Conservation (phyloP, 2,888 invertebrate species). For the Argyresthia goedartella region DNA sequence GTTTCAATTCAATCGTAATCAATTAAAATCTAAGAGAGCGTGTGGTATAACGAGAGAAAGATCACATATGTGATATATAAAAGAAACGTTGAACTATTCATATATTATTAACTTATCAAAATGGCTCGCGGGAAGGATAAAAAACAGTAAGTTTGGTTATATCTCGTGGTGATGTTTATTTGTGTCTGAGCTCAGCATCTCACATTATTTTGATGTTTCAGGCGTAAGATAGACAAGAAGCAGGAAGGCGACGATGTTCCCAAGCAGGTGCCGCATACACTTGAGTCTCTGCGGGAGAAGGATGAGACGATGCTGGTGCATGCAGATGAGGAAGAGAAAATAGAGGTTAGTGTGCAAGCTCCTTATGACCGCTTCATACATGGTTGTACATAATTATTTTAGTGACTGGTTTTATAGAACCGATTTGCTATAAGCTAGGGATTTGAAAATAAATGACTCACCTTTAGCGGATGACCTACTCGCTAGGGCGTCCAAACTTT, state of each 20-base stretch:
- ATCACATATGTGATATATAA: too few species aligned
- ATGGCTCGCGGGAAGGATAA: slow-evolving; percentile 66
- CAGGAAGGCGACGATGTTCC: slow-evolving; percentile 62
- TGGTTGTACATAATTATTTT: too few species aligned
- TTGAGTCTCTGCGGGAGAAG: slow-evolving; percentile 91
- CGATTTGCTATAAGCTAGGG: neutral
- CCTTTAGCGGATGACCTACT: too few species aligned
- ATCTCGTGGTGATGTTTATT: slow-evolving; percentile 13
- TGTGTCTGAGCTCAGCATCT: neutral
- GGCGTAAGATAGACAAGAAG: slow-evolving; percentile 60
- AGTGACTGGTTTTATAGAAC: too few species aligned
- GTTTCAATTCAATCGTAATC: too few species aligned
- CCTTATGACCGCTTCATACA: too few species aligned
- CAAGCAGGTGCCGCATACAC: slow-evolving; percentile 82
- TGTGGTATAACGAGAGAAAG: too few species aligned
- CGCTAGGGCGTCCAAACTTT: too few species aligned
- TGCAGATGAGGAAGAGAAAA: slow-evolving; percentile 81
- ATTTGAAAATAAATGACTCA: too few species aligned
- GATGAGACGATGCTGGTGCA: slow-evolving; percentile 91
- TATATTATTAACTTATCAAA: slow-evolving; percentile 1
- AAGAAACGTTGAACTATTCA: too few species aligned
- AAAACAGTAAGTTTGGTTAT: slow-evolving; percentile 52
- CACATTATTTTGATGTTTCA: slow-evolving; percentile 19
- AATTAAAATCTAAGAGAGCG: too few species aligned
- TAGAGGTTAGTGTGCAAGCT: slow-evolving; percentile 64